Percentiles rank a stretch among this genome's conserved stretches.
phyloP scores from a whole-genome alignment of 1,140 invertebrate species.

The Atopsyche davidsoni region DNA sequence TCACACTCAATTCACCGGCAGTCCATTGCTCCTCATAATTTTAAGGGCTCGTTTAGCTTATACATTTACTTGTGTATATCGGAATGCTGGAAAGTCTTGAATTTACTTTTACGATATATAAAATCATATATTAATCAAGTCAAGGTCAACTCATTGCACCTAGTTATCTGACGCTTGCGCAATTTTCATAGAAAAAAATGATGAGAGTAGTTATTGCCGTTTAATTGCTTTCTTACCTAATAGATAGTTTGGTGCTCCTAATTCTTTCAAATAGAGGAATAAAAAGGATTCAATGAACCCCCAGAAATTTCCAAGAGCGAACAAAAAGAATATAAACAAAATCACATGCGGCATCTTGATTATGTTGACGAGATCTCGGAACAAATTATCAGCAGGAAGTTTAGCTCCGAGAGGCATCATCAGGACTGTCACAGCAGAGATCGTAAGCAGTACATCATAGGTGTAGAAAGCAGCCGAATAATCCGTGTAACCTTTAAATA shows the following conservation, averaged over 20 bases:
- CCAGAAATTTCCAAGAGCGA: constrained; percentile 72
- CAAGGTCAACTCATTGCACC: too few relatives aligned
- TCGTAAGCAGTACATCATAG: constrained; percentile 61
- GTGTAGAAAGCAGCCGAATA: constrained; percentile 74
- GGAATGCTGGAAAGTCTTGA: too few relatives aligned
- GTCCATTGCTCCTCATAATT: too few relatives aligned
- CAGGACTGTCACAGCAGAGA: constrained; percentile 61
- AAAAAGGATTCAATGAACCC: constrained; percentile 81
- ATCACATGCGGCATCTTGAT: constrained; percentile 68
- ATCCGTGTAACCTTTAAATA: constrained; percentile 70
- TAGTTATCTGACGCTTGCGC: too few relatives aligned
- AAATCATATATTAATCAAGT: too few relatives aligned
- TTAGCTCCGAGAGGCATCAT: constrained; percentile 68
- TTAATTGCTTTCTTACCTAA: constrained; percentile 52
- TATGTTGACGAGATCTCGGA: constrained; percentile 63
- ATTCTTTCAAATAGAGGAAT: constrained; percentile 75
- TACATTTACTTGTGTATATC: too few relatives aligned
- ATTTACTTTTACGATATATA: too few relatives aligned
- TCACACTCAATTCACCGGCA: too few relatives aligned
- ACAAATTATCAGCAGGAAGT: constrained; percentile 64
- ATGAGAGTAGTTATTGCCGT: too few relatives aligned
- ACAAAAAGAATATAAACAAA: constrained; percentile 70
- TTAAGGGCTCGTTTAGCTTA: too few relatives aligned
- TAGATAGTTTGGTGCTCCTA: constrained; percentile 72
- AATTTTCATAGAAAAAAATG: too few relatives aligned